phyloP scores from a whole-genome alignment of 2,797 vertebrate genomes.

The Catharus ustulatus region DNA sequence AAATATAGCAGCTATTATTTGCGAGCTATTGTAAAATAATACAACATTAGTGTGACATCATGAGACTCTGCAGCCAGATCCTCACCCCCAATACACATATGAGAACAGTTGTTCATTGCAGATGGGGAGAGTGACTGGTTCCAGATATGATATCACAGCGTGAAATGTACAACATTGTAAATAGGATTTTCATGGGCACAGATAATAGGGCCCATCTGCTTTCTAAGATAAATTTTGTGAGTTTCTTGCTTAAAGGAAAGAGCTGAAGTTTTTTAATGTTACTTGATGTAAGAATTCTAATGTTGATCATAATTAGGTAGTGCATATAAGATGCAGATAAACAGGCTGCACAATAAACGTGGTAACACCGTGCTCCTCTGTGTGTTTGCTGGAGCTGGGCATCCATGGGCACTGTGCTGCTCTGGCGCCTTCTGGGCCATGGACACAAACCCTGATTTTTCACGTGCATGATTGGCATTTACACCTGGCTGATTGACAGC shows the following conservation, averaged over 20 bases:
- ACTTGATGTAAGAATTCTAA: conserved; percentile 10
- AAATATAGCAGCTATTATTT: conserved; percentile 71
- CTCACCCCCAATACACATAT: conserved; percentile 61
- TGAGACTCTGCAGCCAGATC: conserved; percentile 72
- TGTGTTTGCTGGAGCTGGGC: neutral
- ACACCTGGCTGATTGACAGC: conserved; percentile 42
- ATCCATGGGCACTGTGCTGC: accelerated
- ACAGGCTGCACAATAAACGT: neutral
- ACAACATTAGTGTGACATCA: conserved; percentile 77
- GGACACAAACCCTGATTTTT: neutral
- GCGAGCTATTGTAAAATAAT: conserved; percentile 74
- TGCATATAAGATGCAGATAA: neutral
- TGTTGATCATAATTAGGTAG: neutral
- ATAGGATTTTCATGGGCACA: conserved; percentile 80
- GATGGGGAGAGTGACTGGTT: conserved; percentile 80
- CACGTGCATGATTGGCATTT: neutral
- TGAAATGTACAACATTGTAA: conserved; percentile 82
- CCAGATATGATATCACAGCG: conserved; percentile 85
- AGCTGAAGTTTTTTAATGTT: conserved; percentile 34
- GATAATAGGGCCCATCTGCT: conserved; percentile 82
- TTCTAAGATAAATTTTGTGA: conserved; percentile 68
- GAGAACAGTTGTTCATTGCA: conserved; percentile 84
- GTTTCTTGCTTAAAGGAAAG: conserved; percentile 65
- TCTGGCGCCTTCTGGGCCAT: neutral
- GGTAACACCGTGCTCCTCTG: neutral